A percentile compares a stretch with the other conserved stretches of the same genome.
phyloP scores from a whole-genome alignment of 2,797 vertebrate genomes.

The Pipistrellus pygmaeus region DNA sequence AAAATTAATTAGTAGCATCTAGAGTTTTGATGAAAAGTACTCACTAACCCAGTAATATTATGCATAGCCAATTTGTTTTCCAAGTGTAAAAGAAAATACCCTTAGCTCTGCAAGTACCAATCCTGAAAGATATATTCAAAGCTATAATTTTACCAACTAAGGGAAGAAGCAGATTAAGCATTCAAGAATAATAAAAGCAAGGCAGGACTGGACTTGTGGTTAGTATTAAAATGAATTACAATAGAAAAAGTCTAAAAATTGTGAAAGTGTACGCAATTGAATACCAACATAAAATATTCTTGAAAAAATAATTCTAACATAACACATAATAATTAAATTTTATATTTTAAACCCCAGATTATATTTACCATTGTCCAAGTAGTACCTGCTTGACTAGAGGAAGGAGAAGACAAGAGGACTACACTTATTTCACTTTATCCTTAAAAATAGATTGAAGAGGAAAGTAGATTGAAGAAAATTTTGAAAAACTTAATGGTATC shows the following conservation, averaged over 20 bases:
- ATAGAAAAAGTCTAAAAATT: neutral
- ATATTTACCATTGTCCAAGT: neutral
- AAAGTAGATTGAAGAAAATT: neutral
- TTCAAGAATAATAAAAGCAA: conserved; percentile 42
- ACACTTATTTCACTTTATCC: neutral
- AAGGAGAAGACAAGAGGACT: neutral
- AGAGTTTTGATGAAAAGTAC: neutral
- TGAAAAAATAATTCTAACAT: neutral
- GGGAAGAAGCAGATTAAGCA: conserved; percentile 14
- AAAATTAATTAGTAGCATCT: neutral
- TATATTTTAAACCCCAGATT: neutral
- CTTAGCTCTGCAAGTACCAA: neutral
- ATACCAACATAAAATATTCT: conserved; percentile 7
- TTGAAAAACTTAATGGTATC: neutral
- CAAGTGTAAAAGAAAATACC: neutral
- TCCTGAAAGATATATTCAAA: neutral
- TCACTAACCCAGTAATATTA: neutral
- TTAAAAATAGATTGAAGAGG: conserved; percentile 1
- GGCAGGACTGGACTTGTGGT: neutral
- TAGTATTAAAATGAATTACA: conserved; percentile 11
- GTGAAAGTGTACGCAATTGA: neutral
- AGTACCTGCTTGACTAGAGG: neutral
- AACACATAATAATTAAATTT: conserved; percentile 31
- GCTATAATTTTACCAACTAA: neutral
- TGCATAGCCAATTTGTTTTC: neutral